Evolutionary conservation across 2,888 invertebrate genomes (phyloP), one percentile per base, ranked within the genome.

Genomic region (Villa cingulata): DNA sequence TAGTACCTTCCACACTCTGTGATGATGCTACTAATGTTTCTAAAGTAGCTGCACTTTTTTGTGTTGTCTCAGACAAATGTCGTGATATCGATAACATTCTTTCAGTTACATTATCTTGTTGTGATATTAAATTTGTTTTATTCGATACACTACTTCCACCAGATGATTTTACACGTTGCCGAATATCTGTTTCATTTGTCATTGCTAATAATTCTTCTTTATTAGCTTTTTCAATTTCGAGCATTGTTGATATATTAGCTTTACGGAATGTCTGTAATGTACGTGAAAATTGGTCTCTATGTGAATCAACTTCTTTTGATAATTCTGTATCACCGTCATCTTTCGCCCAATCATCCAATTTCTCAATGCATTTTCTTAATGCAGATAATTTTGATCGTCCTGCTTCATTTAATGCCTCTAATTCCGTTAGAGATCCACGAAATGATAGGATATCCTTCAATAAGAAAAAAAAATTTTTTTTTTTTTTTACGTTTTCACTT

Each of bases 51-150:
- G 89, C 88, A 69, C 91, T 91, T 59, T 83, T 78, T 59, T 88
- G 80, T 15, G 89, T 86, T 2, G 92, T 91, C 57, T 87, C 86
- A 1, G 90, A 85, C 56, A 95, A 72, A 62, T 86, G 85, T 54
- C 87, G 76, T 54, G 90, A 89, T 54, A 94, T 84, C 36, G 86
- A 80, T 46, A 90, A 66, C 60, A 94, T 71, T 62, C 85, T 86
- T 57, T 91, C 89, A 0, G 92, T 91, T 0, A 91, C 81, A 64
- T 81, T 83, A 70, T 64, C 58, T 57, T 67, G 69, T 48, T 70
- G 69, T 1, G 65, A 64, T 4, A 69, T 65, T n/a, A 69, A 54
- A 46, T 62, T 65, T 74, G 80, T 58, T 77, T 83, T 56, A 0
- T 60, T 59, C 9, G 52, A 52, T 12, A 46, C 45, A 20, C 43